Base-by-base conservation (phyloP, 2,888 invertebrate species). In the Patella ulyssiponensis region DNA sequence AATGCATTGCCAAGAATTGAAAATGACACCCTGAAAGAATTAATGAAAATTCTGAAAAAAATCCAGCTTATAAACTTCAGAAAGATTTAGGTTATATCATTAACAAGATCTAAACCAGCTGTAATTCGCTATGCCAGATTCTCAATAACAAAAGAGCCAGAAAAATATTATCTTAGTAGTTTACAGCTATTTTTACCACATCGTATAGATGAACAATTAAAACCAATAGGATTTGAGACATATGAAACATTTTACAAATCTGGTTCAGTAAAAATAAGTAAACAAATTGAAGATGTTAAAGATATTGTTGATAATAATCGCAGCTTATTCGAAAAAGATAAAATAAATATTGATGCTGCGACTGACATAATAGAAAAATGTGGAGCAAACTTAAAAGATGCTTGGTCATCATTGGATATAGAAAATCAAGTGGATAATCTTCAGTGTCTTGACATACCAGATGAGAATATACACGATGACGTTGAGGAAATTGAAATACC, bases 101-200 rank as follows among this genome's bases (percentile, higher is more conserved):
- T 12, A 71, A 27, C 71, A 71, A 52, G 70, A 17, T 15, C 53
- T 12, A 23, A 71, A 17, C 23, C 52, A 20, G 70, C 75, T n/a
- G 20, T 52, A 20, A 71, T 71, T 14, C 17, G 52, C 5, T 70
- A 71, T 75, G 70, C 52, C 27, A 58, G 52, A 69, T 64, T 58
- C 27, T 33, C 58, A 27, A 33, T 17, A 33, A n/a, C 44, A 20
- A 74, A 44, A 44, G 64, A 58, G 0, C 52, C 74, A 56, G 74
- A 74, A 69, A 58, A 69, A 14, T 74, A 44, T 74, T 74, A 64
- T 64, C 64, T 27, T 9, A 74, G 64, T 33, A 58, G 54, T 64
- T 33, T 74, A 17, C 58, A 74, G 64, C 20, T 74, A 15, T 74
- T 44, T 74, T 15, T 56, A 15, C 74, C 74, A n/a, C 44, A 74